Evolutionary conservation across 2,113 vertebrate species (phyloP).

Genomic region (Dasyurus viverrinus): DNA sequence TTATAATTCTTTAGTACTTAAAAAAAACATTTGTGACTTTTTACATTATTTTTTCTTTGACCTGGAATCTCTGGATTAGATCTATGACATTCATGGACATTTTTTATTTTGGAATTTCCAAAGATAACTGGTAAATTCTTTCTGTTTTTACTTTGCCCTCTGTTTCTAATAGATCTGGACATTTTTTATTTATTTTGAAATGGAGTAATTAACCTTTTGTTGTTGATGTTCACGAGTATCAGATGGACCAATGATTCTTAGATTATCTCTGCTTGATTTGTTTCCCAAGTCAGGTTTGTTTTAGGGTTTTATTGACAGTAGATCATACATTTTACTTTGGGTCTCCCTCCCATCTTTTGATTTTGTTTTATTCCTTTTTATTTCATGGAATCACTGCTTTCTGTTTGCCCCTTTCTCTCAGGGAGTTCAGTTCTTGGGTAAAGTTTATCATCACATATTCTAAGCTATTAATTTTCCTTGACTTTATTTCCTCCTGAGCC

Average conservation of each 20-base stretch:
- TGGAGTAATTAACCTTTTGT: background rate
- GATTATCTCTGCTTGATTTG: background rate
- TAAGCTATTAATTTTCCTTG: background rate
- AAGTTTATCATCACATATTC: background rate
- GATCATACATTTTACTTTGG: background rate
- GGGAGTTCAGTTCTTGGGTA: background rate
- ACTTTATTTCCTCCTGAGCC: background rate
- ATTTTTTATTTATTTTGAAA: background rate
- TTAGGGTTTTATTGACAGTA: background rate
- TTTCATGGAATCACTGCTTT: background rate
- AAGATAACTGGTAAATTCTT: background rate
- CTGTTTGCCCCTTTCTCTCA: background rate
- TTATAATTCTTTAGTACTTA: no score
- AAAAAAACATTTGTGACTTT: no score
- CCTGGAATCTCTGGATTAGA: background rate
- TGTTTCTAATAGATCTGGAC: background rate
- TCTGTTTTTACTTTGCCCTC: background rate
- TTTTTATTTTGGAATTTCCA: background rate
- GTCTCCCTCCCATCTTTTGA: background rate
- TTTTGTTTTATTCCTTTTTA: background rate
- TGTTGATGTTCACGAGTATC: no score
- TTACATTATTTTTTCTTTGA: no score
- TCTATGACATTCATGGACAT: background rate
- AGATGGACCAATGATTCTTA: background rate
- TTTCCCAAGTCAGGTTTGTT: background rate